Evolutionary conservation across 2,797 vertebrate genomes (phyloP), one percentile per base, ranked within the genome.

Genomic region (Melanotaenia boesemani): DNA sequence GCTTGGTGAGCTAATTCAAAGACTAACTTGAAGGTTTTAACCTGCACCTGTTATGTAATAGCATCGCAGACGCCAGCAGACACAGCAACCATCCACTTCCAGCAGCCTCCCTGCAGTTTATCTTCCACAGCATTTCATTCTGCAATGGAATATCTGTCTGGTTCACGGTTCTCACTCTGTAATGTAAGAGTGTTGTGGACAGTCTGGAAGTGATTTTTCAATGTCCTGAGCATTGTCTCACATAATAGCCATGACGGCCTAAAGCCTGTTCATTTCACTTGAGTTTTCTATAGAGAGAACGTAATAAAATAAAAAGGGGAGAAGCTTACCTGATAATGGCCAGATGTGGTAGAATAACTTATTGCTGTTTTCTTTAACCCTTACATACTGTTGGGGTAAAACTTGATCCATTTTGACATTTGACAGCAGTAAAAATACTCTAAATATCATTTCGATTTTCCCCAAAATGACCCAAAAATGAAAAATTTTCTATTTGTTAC

Each of bases 131-230:
- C 64, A 48, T 48, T 48, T 44, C 16, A 16, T 44, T 16, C 30
- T 63, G 55, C 63, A 62, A 60, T 77, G 26, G 78, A 81, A 87
- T 72, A 61, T 82, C 55, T 60, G 41, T 63, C 56, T 70, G 58
- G 75, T 88, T 48, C 82, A 84, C 34, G 56, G 76, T 67, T 81
- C 46, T 64, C 67, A 12, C 6, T 83, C 62, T 57, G 73, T 74
- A 80, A 87, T 83, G 64, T 62, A 64, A 79, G 20, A 68, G 24
- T 70, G 65, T 67, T 85, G 36, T 70, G 44, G 59, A 77, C 57
- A 39, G 76, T 79, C 74, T 91, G 73, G 76, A 87, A 70, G 81
- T 39, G 70, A 73, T 91, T 75, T 83, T 81, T 69, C 64, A 69
- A 71, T 74, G 80, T 84, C 66, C 61, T 77, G 68, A 72, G 58